Percentiles rank a stretch among this genome's conserved stretches.
phyloP scores from a whole-genome alignment of 2,113 vertebrate species.

The Myrmophylax atrothorax region DNA sequence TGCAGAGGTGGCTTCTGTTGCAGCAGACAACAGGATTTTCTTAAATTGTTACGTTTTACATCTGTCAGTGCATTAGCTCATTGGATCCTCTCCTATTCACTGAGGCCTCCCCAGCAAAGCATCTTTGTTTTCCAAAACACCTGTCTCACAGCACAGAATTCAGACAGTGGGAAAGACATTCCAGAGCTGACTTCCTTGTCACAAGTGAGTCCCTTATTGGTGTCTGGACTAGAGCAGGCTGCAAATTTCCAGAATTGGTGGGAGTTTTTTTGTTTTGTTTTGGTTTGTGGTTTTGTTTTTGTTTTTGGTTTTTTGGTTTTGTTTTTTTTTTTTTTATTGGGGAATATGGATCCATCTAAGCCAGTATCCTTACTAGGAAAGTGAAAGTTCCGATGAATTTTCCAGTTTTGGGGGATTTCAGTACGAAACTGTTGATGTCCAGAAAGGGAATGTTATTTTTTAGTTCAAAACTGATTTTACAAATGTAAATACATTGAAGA shows the following conservation, averaged over 20 bases:
- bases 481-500: neutral
- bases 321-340: too few species aligned
- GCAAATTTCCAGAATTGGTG: neutral
- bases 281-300: too few species aligned
- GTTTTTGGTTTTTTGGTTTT: too few species aligned
- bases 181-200: accelerated
- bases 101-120: accelerated
- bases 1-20: neutral
- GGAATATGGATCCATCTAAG: neutral
- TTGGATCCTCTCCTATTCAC: accelerated
- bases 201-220: neutral
- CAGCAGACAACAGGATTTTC: neutral
- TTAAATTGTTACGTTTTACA: neutral
- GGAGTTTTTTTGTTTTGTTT: too few species aligned
- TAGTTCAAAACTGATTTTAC: neutral
- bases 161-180: accelerated
- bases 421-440: neutral
- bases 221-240: neutral
- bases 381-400: neutral
- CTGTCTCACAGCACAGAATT: neutral
- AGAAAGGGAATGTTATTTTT: accelerated
- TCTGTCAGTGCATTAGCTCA: neutral
- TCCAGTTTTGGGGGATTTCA: accelerated
- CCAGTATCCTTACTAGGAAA: neutral
- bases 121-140: neutral